These are phyloP conservation scores for Catostylus mosaicus DNA, from an alignment of 30 jellyfish, hydroid and myxozoan genomes.

Conservation along the genomic window DNA sequence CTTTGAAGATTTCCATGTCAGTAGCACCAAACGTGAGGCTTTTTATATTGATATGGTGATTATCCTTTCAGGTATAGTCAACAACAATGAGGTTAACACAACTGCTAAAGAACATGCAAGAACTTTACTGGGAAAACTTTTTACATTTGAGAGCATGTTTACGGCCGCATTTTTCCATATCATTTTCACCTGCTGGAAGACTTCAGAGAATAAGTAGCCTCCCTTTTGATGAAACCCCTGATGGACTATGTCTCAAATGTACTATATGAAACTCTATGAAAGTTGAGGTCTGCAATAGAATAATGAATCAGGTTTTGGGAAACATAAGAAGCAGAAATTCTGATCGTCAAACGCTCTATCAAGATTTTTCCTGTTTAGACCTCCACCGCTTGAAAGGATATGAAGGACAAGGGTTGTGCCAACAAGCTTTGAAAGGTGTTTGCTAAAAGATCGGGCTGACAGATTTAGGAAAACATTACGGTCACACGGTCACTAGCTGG, in stretches of 20 bases:
- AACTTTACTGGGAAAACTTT: slow-evolving; percentile 1
- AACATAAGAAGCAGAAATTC: slow-evolving; percentile 14
- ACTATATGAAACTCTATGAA: not conserved
- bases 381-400: slow-evolving; percentile 16
- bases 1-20: no score
- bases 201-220: not conserved
- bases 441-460: not conserved
- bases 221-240: not conserved
- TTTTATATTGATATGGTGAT: no score
- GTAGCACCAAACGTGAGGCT: no score
- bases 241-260: not conserved
- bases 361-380: slow-evolving; percentile 17
- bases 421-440: not conserved
- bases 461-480: no score
- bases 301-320: slow-evolving; percentile 5
- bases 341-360: slow-evolving; percentile 9
- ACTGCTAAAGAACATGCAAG: not conserved
- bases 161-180: not conserved
- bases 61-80: not conserved
- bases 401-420: slow-evolving; percentile 15
- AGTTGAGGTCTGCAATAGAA: not conserved
- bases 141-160: not conserved
- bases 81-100: not conserved
- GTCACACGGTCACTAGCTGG: no score
- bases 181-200: not conserved